Conservation (phyloP, 2,797 vertebrate species). For the Anguilla obscura region DNA sequence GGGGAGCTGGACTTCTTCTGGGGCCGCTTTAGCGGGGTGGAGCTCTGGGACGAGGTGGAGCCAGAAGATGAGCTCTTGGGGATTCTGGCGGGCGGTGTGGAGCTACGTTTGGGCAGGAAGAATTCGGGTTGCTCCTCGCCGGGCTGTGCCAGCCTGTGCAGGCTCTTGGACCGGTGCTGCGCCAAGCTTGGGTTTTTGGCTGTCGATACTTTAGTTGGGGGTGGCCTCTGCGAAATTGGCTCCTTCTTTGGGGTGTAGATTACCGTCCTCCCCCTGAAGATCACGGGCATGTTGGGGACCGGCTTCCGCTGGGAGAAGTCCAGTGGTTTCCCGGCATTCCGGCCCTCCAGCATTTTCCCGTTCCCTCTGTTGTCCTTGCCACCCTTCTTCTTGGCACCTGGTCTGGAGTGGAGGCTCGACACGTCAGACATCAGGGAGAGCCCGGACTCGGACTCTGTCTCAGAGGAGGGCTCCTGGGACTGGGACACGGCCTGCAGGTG, state of each 20-base stretch:
- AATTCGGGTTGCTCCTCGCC: constrained; percentile 79
- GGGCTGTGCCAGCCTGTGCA: constrained; percentile 82
- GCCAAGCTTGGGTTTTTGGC: constrained; percentile 78
- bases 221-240: constrained; percentile 67
- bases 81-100: constrained; percentile 90
- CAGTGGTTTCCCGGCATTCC: constrained; percentile 57
- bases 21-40: constrained; percentile 82
- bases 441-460: constrained; percentile 89
- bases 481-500: constrained; percentile 88
- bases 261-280: constrained; percentile 90
- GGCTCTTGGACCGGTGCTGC: constrained; percentile 89
- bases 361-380: constrained; percentile 72
- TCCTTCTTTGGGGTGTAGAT: constrained; percentile 88
- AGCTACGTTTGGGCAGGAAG: constrained; percentile 86
- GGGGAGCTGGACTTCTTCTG: constrained; percentile 75
- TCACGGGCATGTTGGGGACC: constrained; percentile 78
- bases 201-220: constrained; percentile 72
- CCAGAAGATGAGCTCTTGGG: constrained; percentile 87
- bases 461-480: constrained; percentile 85
- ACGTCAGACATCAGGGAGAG: constrained; percentile 85
- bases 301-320: constrained; percentile 76
- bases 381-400: constrained; percentile 67
- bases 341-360: constrained; percentile 39
- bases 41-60: constrained; percentile 81
- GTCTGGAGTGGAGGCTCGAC: constrained; percentile 79